Base-by-base conservation (phyloP, 2,888 invertebrate genomes). In the Carcina quercana region DNA sequence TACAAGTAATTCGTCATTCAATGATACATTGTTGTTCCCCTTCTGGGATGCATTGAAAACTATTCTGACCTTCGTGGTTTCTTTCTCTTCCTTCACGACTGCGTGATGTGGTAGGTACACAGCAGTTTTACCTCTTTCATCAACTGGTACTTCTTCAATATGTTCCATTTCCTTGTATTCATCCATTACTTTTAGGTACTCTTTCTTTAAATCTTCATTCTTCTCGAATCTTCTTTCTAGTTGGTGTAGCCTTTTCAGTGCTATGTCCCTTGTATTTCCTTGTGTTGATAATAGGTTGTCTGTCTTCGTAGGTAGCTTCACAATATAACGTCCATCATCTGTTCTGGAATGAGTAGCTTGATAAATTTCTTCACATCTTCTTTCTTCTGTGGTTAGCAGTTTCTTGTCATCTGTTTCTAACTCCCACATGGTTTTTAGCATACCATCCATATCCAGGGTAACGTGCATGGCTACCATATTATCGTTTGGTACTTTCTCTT, bases 11-110 rank as follows among this genome's bases (percentile, higher is more conserved):
- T 35, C 34, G 5, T 48, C 44, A 35, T 54, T 53, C 3, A 54
- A 28, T 11, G 45, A 43, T 5, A 15, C 20, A 4, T 25, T 21
- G 12, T 37, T 30, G 3, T 19, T 15, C 1, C 38, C 37, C 17
- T 40, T 42, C 2, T 40, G 35, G 2, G 49, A 48, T 1, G 43
- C 47, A 31, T 51, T 42, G 22, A 42, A 50, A 1, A 53, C 47
- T 0, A 49, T 45, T 2, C 53, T 35, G 5, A 45, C 28, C 28
- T 47, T 43, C 1, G 47, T 45, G 1, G 47, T 43, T 4, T 39
- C 40, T 27, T 44, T 47, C 14, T 45, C 46, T 6, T 41, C 33
- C 13, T 40, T 38, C 3, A 50, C 13, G 1, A 55, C 47, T 1
- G 48, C 38, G 14, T 44, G 46, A 17, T 53, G 52, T 8, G 51